Evolutionary conservation across 2,797 vertebrate genomes (phyloP).

Genomic region (Naso thynnoides): DNA sequence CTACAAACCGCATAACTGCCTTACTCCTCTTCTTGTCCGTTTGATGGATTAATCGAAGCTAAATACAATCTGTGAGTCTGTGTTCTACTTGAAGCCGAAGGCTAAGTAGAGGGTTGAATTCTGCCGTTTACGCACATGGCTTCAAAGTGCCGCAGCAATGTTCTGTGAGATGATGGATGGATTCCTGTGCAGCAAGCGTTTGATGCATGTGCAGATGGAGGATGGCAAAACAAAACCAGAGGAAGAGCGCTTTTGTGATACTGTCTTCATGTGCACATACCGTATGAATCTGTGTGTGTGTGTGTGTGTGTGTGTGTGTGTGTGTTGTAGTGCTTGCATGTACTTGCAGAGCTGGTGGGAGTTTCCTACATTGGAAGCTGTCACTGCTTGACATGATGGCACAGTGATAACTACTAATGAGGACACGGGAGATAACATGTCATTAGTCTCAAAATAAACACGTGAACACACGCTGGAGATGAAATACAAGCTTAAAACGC

Average conservation of each 20-base stretch:
- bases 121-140: not conserved
- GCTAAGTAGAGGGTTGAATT: not conserved
- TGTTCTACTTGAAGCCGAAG: slow-evolving; percentile 4
- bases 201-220: not conserved
- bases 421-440: slow-evolving; percentile 61
- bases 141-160: not conserved
- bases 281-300: not conserved
- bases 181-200: not conserved
- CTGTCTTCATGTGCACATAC: too few relatives aligned
- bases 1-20: slow-evolving; percentile 18
- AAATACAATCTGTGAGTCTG: slow-evolving; percentile 12
- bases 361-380: slow-evolving; percentile 47
- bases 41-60: slow-evolving; percentile 39
- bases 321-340: not conserved
- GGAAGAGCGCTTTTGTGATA: too few relatives aligned
- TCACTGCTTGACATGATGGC: slow-evolving; percentile 53
- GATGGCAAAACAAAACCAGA: too few relatives aligned
- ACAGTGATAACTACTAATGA: slow-evolving; percentile 67
- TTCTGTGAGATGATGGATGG: too few relatives aligned
- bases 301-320: not conserved
- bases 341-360: slow-evolving; percentile 29
- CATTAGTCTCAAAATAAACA: slow-evolving; percentile 61
- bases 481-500: not conserved
- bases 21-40: slow-evolving; percentile 29
- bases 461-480: slow-evolving; percentile 29